phyloP scores from a whole-genome alignment of 1,140 invertebrate species.

The Leptestheria dahalacensis region DNA sequence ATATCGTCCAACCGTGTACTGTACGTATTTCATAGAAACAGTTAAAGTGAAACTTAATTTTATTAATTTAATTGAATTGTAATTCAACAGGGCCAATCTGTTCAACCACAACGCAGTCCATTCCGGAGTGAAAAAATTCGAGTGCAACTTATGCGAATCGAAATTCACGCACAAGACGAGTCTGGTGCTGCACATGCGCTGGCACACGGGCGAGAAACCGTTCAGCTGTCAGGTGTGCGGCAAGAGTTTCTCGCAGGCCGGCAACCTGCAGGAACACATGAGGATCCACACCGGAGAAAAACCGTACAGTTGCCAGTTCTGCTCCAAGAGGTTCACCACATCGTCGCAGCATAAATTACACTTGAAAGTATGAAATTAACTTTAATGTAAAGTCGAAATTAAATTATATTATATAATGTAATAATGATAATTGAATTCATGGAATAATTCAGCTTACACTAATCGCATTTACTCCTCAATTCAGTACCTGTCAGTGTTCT shows the following conservation, averaged over 20 bases:
- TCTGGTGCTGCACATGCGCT: conserved; percentile 47
- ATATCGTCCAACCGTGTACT: no score
- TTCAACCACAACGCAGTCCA: conserved; percentile 50
- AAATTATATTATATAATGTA: background rate
- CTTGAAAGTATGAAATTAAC: conserved; percentile 34
- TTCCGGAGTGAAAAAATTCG: conserved; percentile 51
- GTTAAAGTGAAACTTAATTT: no score
- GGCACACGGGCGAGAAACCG: conserved; percentile 45
- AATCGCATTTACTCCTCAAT: no score
- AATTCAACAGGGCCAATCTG: conserved; percentile 49
- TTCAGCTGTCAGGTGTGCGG: conserved; percentile 41
- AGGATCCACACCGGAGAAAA: conserved; percentile 45
- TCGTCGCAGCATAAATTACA: conserved; percentile 36
- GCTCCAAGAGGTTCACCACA: conserved; percentile 54
- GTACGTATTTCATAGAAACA: no score
- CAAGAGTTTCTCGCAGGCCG: conserved; percentile 41
- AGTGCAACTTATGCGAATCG: conserved; percentile 58
- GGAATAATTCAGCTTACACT: no score
- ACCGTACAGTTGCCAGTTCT: conserved; percentile 45
- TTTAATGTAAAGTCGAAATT: conserved; percentile 1
- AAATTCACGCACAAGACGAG: conserved; percentile 56
- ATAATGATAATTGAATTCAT: no score
- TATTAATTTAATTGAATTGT: no score
- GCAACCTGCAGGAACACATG: conserved; percentile 42
- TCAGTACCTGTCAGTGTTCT: no score